Conservation (phyloP, 2,797 vertebrate species). For the Hoplostethus mediterraneus region DNA sequence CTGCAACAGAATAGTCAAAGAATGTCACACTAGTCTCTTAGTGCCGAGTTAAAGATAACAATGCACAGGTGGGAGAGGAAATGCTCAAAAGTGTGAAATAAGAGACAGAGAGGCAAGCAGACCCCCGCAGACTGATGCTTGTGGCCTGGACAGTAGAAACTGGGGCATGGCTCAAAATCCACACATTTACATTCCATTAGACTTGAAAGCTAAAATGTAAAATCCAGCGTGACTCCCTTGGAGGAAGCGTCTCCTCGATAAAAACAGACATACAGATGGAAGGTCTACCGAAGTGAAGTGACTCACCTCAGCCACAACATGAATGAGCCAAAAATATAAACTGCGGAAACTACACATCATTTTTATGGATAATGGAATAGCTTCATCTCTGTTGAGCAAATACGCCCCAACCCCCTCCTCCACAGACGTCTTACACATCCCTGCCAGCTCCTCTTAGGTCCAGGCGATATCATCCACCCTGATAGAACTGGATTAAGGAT, state of each 20-base stretch:
- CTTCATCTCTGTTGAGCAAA: slow-evolving; percentile 30
- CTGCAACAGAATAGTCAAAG: slow-evolving; percentile 30
- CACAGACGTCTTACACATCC: not conserved
- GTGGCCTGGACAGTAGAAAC: slow-evolving; percentile 30
- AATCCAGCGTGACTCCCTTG: slow-evolving; percentile 44
- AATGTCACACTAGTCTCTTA: slow-evolving; percentile 23
- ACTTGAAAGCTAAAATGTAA: slow-evolving; percentile 57
- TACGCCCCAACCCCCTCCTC: slow-evolving; percentile 14
- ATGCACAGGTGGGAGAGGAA: slow-evolving; percentile 22
- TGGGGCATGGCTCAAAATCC: slow-evolving; percentile 8
- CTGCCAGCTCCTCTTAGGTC: slow-evolving; percentile 4
- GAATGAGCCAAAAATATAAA: slow-evolving; percentile 38
- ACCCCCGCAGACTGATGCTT: slow-evolving; percentile 29
- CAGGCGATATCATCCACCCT: slow-evolving; percentile 5
- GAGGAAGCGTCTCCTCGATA: slow-evolving; percentile 31
- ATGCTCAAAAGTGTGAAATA: not conserved
- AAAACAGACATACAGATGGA: slow-evolving; percentile 46
- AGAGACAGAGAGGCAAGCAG: slow-evolving; percentile 8
- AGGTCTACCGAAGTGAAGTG: slow-evolving; percentile 33
- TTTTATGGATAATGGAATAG: slow-evolving; percentile 41
- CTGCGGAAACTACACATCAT: slow-evolving; percentile 17
- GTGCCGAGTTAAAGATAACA: slow-evolving; percentile 18
- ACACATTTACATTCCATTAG: slow-evolving; percentile 67
- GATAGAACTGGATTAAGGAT: slow-evolving; percentile 29
- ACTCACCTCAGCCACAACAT: slow-evolving; percentile 43